These are phyloP conservation scores for Hedychridium roseum DNA, from an alignment of 2,888 invertebrate species.

Conservation along the genomic window DNA sequence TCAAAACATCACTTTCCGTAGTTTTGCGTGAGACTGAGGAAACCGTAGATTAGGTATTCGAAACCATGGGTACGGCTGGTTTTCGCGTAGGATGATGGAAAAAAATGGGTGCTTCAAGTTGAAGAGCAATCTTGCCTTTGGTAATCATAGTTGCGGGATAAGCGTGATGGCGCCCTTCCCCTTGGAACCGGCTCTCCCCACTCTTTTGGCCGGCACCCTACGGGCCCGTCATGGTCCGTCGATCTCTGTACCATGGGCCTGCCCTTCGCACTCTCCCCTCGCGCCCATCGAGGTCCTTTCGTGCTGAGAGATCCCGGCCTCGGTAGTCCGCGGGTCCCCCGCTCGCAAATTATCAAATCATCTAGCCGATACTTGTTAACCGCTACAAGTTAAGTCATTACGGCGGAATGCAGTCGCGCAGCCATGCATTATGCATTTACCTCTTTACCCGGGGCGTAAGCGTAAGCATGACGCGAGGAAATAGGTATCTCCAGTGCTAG, in stretches of 20 bases:
- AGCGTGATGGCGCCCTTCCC: constrained; percentile 59
- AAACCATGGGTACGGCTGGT: no score
- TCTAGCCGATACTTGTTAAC: constrained; percentile 43
- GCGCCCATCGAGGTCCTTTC: no score
- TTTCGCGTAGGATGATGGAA: no score
- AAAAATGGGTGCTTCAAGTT: no score
- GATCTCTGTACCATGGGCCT: constrained; percentile 39
- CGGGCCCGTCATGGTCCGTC: constrained; percentile 44
- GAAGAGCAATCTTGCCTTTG: no score
- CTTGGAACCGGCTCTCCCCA: constrained; percentile 61
- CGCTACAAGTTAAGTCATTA: constrained; percentile 54
- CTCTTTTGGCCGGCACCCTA: constrained; percentile 30
- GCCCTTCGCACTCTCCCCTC: constrained; percentile 35
- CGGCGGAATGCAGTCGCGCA: constrained; percentile 45
- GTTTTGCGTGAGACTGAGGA: no score
- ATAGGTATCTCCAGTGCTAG: background rate
- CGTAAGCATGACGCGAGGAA: background rate
- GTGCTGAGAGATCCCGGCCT: constrained; percentile 13
- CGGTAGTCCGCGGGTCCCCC: constrained; percentile 21
- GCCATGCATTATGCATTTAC: constrained; percentile 47
- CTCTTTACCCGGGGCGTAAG: constrained; percentile 12
- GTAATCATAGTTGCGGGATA: constrained; percentile 55
- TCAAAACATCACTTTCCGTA: no score
- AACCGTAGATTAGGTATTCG: no score
- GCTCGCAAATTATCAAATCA: constrained; percentile 42